Percentiles rank a stretch among this genome's conserved stretches.
These are phyloP conservation scores for Herminia tarsipennalis DNA, from an alignment of 2,888 invertebrate species.

Conservation along the genomic window DNA sequence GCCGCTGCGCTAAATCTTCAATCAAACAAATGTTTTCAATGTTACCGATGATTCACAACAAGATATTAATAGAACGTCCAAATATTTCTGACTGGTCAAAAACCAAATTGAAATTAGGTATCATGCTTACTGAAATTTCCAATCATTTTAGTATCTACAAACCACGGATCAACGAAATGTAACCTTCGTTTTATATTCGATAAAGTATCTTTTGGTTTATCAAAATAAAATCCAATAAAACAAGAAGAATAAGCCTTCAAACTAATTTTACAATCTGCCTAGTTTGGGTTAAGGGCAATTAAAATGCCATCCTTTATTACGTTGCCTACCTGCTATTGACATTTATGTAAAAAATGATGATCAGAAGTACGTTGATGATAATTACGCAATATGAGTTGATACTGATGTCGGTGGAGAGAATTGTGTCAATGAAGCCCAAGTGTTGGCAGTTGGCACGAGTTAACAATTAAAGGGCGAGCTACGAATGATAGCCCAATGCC, in stretches of 20 bases:
- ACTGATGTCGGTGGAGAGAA: constrained; percentile 56
- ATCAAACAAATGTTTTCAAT: background rate
- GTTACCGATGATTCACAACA: too few species aligned
- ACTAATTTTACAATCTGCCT: background rate
- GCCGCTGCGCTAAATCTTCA: constrained; percentile 1
- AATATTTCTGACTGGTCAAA: too few species aligned
- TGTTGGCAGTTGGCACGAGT: constrained; percentile 57
- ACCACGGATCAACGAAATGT: too few species aligned
- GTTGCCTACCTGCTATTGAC: constrained; percentile 17
- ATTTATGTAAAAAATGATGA: constrained; percentile 33
- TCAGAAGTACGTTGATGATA: constrained; percentile 35
- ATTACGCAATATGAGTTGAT: constrained; percentile 56
- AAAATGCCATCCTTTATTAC: constrained; percentile 17
- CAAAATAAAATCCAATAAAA: constrained; percentile 5
- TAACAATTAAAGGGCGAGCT: constrained; percentile 59
- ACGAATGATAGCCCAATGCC: constrained; percentile 56
- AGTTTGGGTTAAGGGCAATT: constrained; percentile 15
- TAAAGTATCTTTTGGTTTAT: constrained; percentile 20
- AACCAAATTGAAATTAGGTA: too few species aligned
- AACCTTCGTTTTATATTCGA: constrained; percentile 13
- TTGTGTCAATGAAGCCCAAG: constrained; percentile 67
- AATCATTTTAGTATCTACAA: too few species aligned
- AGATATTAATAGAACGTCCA: too few species aligned
- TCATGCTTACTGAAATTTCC: too few species aligned
- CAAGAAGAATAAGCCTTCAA: background rate